Evolutionary conservation across 2,888 invertebrate species (phyloP), one percentile per base, ranked within the genome.

Genomic region (Bembecia ichneumoniformis): DNA sequence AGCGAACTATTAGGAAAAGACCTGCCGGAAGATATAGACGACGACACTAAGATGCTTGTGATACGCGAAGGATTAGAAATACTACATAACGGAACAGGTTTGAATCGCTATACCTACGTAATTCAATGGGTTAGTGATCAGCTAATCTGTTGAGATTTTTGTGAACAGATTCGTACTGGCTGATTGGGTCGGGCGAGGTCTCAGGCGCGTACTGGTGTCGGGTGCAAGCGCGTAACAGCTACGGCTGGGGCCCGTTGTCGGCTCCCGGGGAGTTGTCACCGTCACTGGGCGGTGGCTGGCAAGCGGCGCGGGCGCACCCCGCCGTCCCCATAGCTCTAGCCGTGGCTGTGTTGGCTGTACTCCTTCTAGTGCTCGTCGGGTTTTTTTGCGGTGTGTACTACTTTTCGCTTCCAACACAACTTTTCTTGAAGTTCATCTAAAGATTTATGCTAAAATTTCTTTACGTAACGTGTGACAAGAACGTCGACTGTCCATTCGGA

Each of bases 201-300:
- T 90, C 90, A 52, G 80, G 89, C 17, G 87, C 90, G 47, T 92
- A 93, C 60, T 82, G 89, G 49, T 95, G 95, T 68, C 89, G 94
- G 9, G 95, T 95, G 47, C 90, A 92, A 53, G 96, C 96, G 0
- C 84, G 89, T 51, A 97, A 97, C 76, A 82, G 88, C 3, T 91
- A 93, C 73, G 97, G 97, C 16, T 95, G 94, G 91, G 94, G 96
- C 52, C 89, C 91, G 13, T 92, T 92, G 72, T 96, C 95, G 56
- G 80, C 88, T 56, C 80, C 89, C 47, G 94, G 93, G 58, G 88
- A 89, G 34, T 86, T 82, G 48, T 63, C 62, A 53, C 70, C 72
- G 10, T 63, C 71, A 5, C 68, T 56, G 61, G 58, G 47, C 43
- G 51, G 54, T 45, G 55, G 14, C 45, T 88, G 63, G 61, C 87